These are phyloP conservation scores for Agrilus biguttatus DNA, from an alignment of 2,888 invertebrate genomes.

Conservation along the genomic window DNA sequence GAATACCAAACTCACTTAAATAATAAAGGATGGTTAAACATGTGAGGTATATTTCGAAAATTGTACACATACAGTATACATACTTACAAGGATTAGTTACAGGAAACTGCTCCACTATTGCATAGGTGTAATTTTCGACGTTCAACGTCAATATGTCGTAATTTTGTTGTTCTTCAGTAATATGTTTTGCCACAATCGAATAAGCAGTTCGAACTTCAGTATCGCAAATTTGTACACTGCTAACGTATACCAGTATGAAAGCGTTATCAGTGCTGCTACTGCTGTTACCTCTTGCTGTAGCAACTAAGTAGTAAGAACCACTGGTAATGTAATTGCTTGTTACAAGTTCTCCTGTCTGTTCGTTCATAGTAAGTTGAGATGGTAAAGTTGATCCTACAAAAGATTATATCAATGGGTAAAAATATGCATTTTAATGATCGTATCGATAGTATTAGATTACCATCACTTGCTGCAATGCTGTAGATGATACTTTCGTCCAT, in stretches of 20 bases:
- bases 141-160: background rate
- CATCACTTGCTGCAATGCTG: background rate
- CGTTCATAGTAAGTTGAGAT: conserved; percentile 2
- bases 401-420: background rate
- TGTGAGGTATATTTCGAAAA: too few relatives aligned
- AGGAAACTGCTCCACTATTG: conserved; percentile 5
- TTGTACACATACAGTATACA: too few relatives aligned
- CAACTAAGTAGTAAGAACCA: conserved; percentile 28
- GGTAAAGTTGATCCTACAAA: conserved; percentile 4
- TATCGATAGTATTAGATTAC: background rate
- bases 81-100: conserved; percentile 1
- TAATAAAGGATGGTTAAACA: too few relatives aligned
- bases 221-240: conserved; percentile 1
- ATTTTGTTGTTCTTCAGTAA: conserved; percentile 3
- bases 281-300: conserved; percentile 13
- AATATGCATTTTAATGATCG: background rate
- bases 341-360: conserved; percentile 23
- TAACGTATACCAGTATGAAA: conserved; percentile 20
- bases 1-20: too few relatives aligned
- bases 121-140: conserved; percentile 1
- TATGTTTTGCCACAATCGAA: conserved; percentile 3
- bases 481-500: conserved; percentile 4
- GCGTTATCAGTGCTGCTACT: conserved; percentile 13
- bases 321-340: conserved; percentile 25
- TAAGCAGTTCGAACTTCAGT: conserved; percentile 1